Base-by-base conservation (phyloP, 2,888 invertebrate genomes). In the Sclerodermus sp. region DNA sequence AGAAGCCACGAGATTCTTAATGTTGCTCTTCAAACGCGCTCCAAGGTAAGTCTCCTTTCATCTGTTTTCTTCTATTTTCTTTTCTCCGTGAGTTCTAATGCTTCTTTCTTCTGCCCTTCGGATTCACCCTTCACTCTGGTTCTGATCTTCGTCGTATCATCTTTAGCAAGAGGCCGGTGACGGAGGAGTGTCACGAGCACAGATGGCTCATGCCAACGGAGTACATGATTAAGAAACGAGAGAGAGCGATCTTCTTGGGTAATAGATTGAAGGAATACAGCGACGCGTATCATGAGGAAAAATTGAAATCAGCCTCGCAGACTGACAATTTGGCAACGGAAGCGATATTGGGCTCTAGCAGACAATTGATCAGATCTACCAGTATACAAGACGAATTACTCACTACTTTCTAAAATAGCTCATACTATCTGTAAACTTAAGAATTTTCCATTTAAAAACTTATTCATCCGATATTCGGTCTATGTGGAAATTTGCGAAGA, bases 181-280 rank as follows among this genome's bases (percentile, higher is more conserved):
- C 92, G 0, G 96, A 96, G 77, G 97, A 98, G 79, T 95, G 95
- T 70, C 86, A 93, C 75, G 96, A 96, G 75, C 96, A 97, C 79
- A 88, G 96, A 77, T 98, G 98, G 97, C 84, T 99, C 49, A 84
- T 92, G 66, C 90, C 93, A 37, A 90, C 91, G 32, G 95, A 96
- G 77, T 92, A 89, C 75, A 93, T 96, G 90, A 90, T 93, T 68
- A 91, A 90, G 79, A 92, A 94, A 78, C 84, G 96, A 30, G 95
- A 96, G 77, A 82, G 92, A 48, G 90, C 93, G 23, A 83, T 90
- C 57, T 96, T 96, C 82, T 82, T 91, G 48, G 91, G 92, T 54
- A 89, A 87, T 76, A 84, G 90, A 70, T 83, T 93, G 53, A 91
- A 91, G 84, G 88, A 87, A 70, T 93, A 90, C 81, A 88, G 86